Percentiles rank a stretch among this genome's conserved stretches.
phyloP scores from a whole-genome alignment of 2,113 vertebrate species.

The Dasyprocta punctata region DNA sequence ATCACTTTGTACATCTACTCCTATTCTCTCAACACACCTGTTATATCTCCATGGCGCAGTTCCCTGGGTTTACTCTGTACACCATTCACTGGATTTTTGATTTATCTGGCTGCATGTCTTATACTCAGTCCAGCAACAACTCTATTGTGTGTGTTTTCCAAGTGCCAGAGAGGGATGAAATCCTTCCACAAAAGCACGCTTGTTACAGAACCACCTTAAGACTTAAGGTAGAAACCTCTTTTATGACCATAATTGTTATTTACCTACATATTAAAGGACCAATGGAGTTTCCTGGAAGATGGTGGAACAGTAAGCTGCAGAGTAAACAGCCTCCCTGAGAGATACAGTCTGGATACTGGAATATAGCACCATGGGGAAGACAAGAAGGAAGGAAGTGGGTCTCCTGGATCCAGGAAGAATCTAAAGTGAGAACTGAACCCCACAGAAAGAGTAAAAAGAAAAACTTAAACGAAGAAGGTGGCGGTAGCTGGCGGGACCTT shows the following conservation, averaged over 20 bases:
- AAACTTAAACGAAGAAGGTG: too few species aligned
- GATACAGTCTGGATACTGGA: too few species aligned
- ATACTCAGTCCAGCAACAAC: neutral
- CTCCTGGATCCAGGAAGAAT: too few species aligned
- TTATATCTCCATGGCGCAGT: neutral
- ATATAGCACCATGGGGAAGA: too few species aligned
- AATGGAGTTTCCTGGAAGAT: too few species aligned
- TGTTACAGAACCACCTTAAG: neutral
- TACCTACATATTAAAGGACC: constrained; percentile 13
- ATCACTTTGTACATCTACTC: neutral
- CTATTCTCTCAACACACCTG: neutral
- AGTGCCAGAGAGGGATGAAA: neutral
- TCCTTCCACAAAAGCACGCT: neutral
- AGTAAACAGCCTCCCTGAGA: too few species aligned
- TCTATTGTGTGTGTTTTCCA: neutral
- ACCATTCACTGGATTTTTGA: neutral
- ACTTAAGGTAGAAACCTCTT: neutral
- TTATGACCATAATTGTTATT: neutral
- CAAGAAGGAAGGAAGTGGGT: too few species aligned
- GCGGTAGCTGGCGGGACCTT: too few species aligned
- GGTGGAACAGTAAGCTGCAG: too few species aligned
- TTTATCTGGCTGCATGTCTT: neutral
- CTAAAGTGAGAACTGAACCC: too few species aligned
- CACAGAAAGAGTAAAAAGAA: too few species aligned
- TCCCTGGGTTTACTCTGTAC: neutral